Base-by-base conservation (phyloP, 2,888 invertebrate genomes). In the Drosophila meridionalis region DNA sequence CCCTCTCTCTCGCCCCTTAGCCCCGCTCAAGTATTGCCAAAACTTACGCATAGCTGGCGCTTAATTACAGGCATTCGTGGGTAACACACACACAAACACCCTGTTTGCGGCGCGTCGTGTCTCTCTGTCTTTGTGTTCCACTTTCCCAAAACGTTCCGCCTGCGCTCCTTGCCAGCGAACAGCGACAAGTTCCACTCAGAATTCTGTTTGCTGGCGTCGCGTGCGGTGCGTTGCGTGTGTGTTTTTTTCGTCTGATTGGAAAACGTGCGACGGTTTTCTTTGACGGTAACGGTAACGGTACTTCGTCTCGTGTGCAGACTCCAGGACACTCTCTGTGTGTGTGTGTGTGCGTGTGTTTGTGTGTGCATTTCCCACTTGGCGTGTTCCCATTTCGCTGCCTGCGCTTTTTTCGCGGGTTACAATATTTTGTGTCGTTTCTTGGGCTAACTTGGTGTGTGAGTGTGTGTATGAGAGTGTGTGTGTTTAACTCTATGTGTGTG, bases 361-460 rank as follows among this genome's bases (percentile, higher is more conserved):
- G 53, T 77, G 75, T 68, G 72, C 82, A 78, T 87, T 85, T 83
- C 81, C 81, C 88, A 84, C 83, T 90, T 85, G 85, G 78, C 81
- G 84, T 90, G 90, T 82, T 83, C 91, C 87, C 84, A 88, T 90
- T 91, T 89, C 78, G 75, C 73, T 74, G 86, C 76, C 58, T 78
- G 77, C 72, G 63, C 36, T 79, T 72, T 71, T 75, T 72, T 73
- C 62, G 53, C 57, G 56, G 56, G 30, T 2, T 56, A 42, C 63
- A 42, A 56, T 56, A 57, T 59, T 53, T 60, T 68, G 42, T 36
- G 63, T 36, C 56, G 9, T 71, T 77, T 73, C 78, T 78, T 75
- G 47, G 43, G 56, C 68, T 63, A 67, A 73, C 72, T 80, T 73
- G n/a, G 30, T 28, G 38, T 65, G 55, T 52, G 38, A 4, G 26